Evolutionary conservation across 2,888 invertebrate genomes (phyloP).

Genomic region (Amphimallon solstitiale): DNA sequence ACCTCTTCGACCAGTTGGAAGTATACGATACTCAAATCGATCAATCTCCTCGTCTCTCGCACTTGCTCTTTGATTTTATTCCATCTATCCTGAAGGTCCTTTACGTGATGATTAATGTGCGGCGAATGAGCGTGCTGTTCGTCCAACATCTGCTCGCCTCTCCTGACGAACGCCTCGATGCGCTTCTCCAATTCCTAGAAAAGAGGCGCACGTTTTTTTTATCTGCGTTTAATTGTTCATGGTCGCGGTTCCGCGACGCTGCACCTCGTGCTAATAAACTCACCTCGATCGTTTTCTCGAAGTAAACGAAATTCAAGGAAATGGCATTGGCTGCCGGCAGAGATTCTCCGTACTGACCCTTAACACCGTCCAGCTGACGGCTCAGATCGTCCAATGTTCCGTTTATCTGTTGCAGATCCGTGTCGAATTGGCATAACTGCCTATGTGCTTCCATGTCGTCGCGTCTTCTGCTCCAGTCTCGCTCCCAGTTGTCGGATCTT

Average conservation of each 20-base stretch:
- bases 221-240: slow-evolving; percentile 24
- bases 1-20: slow-evolving; percentile 80
- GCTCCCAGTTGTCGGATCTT: slow-evolving; percentile 72
- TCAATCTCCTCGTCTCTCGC: slow-evolving; percentile 70
- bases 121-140: slow-evolving; percentile 66
- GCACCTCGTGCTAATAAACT: slow-evolving; percentile 49
- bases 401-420: slow-evolving; percentile 76
- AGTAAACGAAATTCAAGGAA: slow-evolving; percentile 76
- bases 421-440: slow-evolving; percentile 74
- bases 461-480: slow-evolving; percentile 70
- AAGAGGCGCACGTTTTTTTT: neutral
- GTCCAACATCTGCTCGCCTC: slow-evolving; percentile 69
- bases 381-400: slow-evolving; percentile 75
- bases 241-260: slow-evolving; percentile 39
- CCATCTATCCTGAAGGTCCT: slow-evolving; percentile 74
- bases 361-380: slow-evolving; percentile 70
- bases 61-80: slow-evolving; percentile 74
- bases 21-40: slow-evolving; percentile 77
- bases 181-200: slow-evolving; percentile 58
- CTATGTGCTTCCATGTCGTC: slow-evolving; percentile 71
- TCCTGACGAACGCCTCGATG: slow-evolving; percentile 74
- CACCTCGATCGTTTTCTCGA: slow-evolving; percentile 83
- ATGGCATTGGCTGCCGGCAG: slow-evolving; percentile 75
- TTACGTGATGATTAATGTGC: slow-evolving; percentile 72
- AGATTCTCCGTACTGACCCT: slow-evolving; percentile 78